phyloP scores from a whole-genome alignment of 2,888 invertebrate species.

The Athripsodes cinereus region DNA sequence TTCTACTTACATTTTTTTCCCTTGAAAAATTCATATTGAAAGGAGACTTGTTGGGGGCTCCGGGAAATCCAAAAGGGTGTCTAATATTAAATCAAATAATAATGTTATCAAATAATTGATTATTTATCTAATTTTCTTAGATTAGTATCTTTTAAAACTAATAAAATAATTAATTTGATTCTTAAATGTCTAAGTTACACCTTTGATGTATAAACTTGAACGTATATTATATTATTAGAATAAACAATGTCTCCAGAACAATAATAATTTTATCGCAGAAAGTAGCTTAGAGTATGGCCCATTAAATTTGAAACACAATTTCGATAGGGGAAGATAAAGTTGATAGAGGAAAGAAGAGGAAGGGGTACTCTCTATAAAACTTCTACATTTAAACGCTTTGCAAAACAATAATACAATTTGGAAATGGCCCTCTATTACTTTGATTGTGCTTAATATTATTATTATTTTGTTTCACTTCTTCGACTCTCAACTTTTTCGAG shows the following conservation, averaged over 20 bases:
- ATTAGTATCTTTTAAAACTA: too few species aligned
- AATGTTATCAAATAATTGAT: too few species aligned
- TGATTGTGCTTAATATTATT: conserved; percentile 1
- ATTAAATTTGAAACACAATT: background rate
- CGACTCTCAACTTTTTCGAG: too few species aligned
- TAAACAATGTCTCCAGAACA: background rate
- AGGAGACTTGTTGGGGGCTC: too few species aligned
- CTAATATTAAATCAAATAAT: too few species aligned
- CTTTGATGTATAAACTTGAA: background rate
- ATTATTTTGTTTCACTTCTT: background rate
- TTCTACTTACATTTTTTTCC: too few species aligned
- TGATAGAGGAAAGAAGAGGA: background rate
- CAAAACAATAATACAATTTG: conserved; percentile 1
- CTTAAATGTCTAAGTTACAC: too few species aligned
- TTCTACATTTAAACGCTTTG: background rate
- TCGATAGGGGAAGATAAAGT: background rate
- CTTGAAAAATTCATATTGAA: too few species aligned
- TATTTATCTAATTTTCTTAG: too few species aligned
- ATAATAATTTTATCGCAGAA: background rate
- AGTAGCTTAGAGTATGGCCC: background rate
- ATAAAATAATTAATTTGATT: too few species aligned
- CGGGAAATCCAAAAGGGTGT: too few species aligned
- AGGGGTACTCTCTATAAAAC: background rate
- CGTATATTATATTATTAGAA: background rate
- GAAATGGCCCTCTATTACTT: background rate